Percentiles rank a stretch among this genome's conserved stretches.
These are phyloP conservation scores for Sebastes cheni DNA, from an alignment of 2,797 vertebrate species.

Conservation along the genomic window DNA sequence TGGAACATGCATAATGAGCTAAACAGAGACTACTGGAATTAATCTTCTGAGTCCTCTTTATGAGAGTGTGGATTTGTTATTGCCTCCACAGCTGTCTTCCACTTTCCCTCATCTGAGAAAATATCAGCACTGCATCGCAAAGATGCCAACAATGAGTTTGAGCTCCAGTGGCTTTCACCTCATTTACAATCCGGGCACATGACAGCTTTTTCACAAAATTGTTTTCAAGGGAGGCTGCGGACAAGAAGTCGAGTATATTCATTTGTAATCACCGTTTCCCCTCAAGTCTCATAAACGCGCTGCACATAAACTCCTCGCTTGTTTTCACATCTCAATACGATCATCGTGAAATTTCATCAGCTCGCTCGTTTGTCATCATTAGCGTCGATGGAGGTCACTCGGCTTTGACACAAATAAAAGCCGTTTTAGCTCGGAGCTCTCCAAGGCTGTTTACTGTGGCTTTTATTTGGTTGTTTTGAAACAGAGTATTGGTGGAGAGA, in stretches of 20 bases:
- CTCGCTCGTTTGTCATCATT: constrained; percentile 70
- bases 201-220: constrained; percentile 32
- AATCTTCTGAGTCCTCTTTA: constrained; percentile 47
- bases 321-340: constrained; percentile 55
- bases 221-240: constrained; percentile 42
- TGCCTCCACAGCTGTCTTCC: constrained; percentile 21
- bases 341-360: constrained; percentile 60
- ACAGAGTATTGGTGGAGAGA: constrained; percentile 19
- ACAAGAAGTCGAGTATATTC: constrained; percentile 36
- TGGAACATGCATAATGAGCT: constrained; percentile 40
- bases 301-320: constrained; percentile 40
- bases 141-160: constrained; percentile 25
- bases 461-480: constrained; percentile 52
- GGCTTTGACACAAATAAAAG: constrained; percentile 45
- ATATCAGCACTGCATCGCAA: constrained; percentile 12
- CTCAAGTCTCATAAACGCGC: constrained; percentile 44
- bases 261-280: constrained; percentile 54
- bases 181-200: constrained; percentile 48
- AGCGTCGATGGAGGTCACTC: constrained; percentile 48
- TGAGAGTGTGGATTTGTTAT: constrained; percentile 51
- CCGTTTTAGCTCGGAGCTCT: neutral
- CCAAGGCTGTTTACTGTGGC: constrained; percentile 1
- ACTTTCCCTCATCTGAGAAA: constrained; percentile 28
- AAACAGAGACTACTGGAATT: constrained; percentile 57
- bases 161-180: constrained; percentile 42